A percentile compares a stretch with the other conserved stretches of the same genome.
These are phyloP conservation scores for Dromococcyx pavoninus DNA, from an alignment of 2,797 vertebrate genomes.

Conservation along the genomic window DNA sequence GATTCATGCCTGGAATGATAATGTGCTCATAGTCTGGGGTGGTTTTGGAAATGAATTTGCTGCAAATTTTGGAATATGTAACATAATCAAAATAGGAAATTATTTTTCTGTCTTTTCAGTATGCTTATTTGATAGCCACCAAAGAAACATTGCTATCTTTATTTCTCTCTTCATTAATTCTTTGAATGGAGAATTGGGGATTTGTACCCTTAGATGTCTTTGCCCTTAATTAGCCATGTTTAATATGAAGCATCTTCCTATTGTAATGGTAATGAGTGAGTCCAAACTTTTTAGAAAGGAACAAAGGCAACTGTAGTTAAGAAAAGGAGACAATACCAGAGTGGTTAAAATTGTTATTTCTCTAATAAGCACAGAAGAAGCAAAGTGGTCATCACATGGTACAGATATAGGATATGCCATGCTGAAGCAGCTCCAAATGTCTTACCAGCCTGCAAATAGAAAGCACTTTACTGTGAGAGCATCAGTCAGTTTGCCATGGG, in stretches of 20 bases:
- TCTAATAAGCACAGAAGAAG: not conserved
- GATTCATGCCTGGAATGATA: not conserved
- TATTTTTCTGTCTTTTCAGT: not conserved
- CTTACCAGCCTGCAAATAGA: not conserved
- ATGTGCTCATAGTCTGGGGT: not conserved
- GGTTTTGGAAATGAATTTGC: not conserved
- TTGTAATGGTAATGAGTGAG: slow-evolving; percentile 3
- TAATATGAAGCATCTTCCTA: slow-evolving; percentile 25
- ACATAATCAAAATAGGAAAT: not conserved
- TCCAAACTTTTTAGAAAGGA: not conserved
- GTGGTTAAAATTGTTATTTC: not conserved
- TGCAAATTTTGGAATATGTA: not conserved
- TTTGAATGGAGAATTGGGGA: not conserved
- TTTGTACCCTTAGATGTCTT: slow-evolving; percentile 5
- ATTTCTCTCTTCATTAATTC: slow-evolving; percentile 12
- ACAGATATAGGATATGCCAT: fast-evolving
- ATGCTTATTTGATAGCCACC: not conserved
- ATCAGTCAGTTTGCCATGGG: not conserved
- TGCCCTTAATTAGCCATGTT: slow-evolving; percentile 14
- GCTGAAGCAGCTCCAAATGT: not conserved
- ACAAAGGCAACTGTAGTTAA: not conserved
- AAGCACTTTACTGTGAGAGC: not conserved
- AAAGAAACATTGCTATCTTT: slow-evolving; percentile 1
- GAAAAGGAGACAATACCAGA: not conserved
- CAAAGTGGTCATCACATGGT: not conserved